Percentiles rank a stretch among this genome's conserved stretches.
These are phyloP conservation scores for Rhinoraja longicauda DNA, from an alignment of 2,797 vertebrate genomes.

Conservation along the genomic window DNA sequence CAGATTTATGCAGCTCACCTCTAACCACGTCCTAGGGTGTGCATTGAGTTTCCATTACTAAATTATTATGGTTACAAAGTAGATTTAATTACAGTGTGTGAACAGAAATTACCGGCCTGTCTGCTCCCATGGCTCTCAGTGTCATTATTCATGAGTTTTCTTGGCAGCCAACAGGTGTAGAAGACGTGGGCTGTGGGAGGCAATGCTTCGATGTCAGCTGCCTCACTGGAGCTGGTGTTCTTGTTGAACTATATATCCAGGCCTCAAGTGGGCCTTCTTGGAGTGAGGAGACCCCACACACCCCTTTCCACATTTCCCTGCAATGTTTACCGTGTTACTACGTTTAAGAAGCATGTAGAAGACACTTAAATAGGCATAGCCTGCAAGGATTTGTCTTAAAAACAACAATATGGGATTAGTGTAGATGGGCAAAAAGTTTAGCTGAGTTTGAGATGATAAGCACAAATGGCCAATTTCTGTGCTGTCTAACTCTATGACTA, in stretches of 20 bases:
- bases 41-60: slow-evolving; percentile 58
- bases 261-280: background rate
- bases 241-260: background rate
- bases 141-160: slow-evolving; percentile 54
- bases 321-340: too few species aligned
- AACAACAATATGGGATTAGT: too few species aligned
- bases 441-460: too few species aligned
- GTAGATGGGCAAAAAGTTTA: too few species aligned
- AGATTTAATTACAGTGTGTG: slow-evolving; percentile 69
- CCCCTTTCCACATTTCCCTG: too few species aligned
- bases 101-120: slow-evolving; percentile 69
- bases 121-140: slow-evolving; percentile 63
- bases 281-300: background rate
- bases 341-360: too few species aligned
- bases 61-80: slow-evolving; percentile 74
- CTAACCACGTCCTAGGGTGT: background rate
- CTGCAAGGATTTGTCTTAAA: too few species aligned
- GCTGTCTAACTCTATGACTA: too few species aligned
- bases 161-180: slow-evolving; percentile 64
- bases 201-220: slow-evolving; percentile 4
- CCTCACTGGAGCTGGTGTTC: background rate
- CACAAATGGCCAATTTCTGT: too few species aligned
- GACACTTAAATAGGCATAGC: too few species aligned
- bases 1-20: slow-evolving; percentile 29
- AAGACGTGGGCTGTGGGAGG: slow-evolving; percentile 62